Evolutionary conservation across 1,140 invertebrate species (phyloP).

Genomic region (Luehdorfia chinensis): DNA sequence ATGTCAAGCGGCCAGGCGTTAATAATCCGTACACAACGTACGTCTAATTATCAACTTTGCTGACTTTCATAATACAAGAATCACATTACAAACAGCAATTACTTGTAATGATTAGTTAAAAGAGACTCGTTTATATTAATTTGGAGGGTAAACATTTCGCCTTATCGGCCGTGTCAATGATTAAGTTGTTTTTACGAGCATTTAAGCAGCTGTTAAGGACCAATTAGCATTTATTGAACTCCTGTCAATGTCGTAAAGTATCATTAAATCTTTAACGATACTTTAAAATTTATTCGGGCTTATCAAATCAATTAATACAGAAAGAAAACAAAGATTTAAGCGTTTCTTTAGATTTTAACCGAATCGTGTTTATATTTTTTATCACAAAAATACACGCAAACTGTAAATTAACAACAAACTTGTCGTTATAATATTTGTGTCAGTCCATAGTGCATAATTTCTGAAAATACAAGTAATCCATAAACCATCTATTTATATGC

Average conservation of each 20-base stretch:
- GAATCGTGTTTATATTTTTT: neutral
- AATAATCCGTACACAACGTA: no score
- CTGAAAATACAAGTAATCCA: no score
- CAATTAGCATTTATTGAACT: conserved; percentile 37
- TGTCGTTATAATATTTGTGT: neutral
- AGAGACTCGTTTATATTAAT: conserved; percentile 11
- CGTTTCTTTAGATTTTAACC: neutral
- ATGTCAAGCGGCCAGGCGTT: no score
- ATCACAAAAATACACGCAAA: neutral
- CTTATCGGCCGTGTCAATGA: conserved; percentile 21
- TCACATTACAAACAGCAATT: neutral
- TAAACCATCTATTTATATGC: no score
- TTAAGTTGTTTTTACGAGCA: conserved; percentile 31
- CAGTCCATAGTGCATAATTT: no score
- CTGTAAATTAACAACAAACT: neutral
- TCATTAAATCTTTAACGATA: conserved; percentile 20
- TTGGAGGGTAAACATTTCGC: conserved; percentile 26
- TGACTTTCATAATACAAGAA: conserved; percentile 3
- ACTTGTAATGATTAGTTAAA: conserved; percentile 6
- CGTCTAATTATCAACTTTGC: no score
- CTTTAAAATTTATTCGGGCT: no score
- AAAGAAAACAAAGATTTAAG: no score
- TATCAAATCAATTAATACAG: no score
- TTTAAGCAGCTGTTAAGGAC: conserved; percentile 30
- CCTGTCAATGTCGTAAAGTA: conserved; percentile 22